phyloP scores from a whole-genome alignment of 2,113 vertebrate species.

The Acanthochromis polyacanthus region DNA sequence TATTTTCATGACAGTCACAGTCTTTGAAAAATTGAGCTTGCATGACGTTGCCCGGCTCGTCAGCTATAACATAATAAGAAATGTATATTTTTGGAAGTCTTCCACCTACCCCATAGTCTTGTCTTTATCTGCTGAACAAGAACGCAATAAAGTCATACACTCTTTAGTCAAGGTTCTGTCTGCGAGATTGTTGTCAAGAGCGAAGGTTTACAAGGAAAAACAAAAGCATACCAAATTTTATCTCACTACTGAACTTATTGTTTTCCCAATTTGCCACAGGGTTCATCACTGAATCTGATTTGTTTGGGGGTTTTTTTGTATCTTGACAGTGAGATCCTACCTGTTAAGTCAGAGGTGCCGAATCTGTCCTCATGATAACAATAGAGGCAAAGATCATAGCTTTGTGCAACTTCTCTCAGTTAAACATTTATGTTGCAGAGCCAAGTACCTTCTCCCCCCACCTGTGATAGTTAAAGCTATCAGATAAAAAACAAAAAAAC shows the following conservation, averaged over 20 bases:
- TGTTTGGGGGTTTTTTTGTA: too few species aligned
- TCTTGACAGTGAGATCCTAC: too few species aligned
- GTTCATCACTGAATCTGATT: too few species aligned
- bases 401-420: conserved; percentile 12
- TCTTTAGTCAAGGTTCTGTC: not conserved
- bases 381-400: not conserved
- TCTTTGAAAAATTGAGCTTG: too few species aligned
- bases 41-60: not conserved
- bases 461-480: conserved; percentile 2
- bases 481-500: conserved; percentile 27
- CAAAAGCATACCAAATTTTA: not conserved
- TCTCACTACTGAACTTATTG: not conserved
- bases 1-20: too few species aligned
- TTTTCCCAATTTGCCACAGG: not conserved
- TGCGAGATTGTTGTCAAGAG: not conserved
- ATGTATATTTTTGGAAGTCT: not conserved
- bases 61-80: not conserved
- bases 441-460: conserved; percentile 3
- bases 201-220: conserved; percentile 4
- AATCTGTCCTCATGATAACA: not conserved
- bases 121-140: not conserved
- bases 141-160: not conserved
- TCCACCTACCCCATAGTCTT: not conserved
- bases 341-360: not conserved
- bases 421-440: conserved; percentile 4